Base-by-base conservation (phyloP, 2,113 vertebrate species). In the Diadophis punctatus region DNA sequence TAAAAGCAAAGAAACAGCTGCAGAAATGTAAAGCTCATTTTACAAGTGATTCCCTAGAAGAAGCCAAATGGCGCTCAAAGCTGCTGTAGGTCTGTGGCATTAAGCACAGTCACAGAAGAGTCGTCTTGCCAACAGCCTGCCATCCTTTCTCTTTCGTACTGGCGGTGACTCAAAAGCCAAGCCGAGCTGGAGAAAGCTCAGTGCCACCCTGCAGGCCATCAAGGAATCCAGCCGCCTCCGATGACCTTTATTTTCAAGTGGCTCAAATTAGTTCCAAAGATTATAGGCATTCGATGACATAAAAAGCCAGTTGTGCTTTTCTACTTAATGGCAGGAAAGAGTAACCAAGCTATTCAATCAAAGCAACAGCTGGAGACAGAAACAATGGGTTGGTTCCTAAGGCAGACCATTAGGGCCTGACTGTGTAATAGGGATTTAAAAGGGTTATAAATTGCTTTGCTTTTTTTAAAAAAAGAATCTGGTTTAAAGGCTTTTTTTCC, bases 11-110 rank as follows among this genome's bases (percentile, higher is more conserved):
- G 74, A 86, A 94, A 53, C 27, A 87, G 92, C 1, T 0, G 88
- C 55, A 91, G 95, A 92, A 89, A 90, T 63, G 27, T 88, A 94
- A 95, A 94, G 94, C 94, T 94, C 93, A 90, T 96, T 96, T 94
- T 94, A 95, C 63, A 90, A 46, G 18, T 27, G 12, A 1, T 85
- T 74, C 86, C 43, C 48, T 91, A 0, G 12, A 94, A 87, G 93
- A 51, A 85, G 91, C 22, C 30, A 87, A 93, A 39, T 18, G 49
- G 68, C 43, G 58, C 84, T 9, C 46, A 51, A 2, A 48, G 63
- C 43, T 89, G 89, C 14, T 58, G 91, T 93, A 95, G 93, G 93
- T 94, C 93, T 89, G 80, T 56, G 49, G 7, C 58, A 56, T 0
- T 3, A 89, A 58, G 88, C 7, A 23, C n/a, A 55, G 56, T 30